These are phyloP conservation scores for Cuculus canorus DNA, from an alignment of 2,797 vertebrate genomes.

Conservation along the genomic window DNA sequence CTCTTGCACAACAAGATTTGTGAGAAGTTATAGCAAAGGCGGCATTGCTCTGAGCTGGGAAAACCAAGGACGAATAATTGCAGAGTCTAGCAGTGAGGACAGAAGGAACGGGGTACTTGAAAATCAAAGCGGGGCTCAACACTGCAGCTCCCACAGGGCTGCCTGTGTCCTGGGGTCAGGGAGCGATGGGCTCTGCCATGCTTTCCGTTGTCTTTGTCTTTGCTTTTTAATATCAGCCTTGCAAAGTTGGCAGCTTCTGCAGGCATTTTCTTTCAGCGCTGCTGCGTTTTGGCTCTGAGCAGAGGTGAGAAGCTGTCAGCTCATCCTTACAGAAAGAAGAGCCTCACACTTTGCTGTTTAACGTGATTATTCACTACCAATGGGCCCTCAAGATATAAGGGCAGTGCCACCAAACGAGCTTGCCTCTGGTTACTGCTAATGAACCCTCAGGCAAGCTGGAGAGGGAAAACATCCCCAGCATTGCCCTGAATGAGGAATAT, in stretches of 20 bases:
- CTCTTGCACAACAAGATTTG: not conserved
- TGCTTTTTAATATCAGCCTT: not conserved
- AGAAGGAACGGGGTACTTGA: conserved; percentile 27
- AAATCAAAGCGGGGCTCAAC: not conserved
- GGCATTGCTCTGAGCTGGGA: not conserved
- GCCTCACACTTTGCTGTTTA: not conserved
- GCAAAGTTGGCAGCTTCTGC: not conserved
- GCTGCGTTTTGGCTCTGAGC: not conserved
- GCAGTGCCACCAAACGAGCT: not conserved
- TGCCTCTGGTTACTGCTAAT: not conserved
- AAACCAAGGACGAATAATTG: conserved; percentile 4
- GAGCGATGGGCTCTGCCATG: not conserved
- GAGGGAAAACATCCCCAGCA: not conserved
- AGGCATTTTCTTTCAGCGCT: not conserved
- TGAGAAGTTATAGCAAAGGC: not conserved
- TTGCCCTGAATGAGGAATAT: not conserved
- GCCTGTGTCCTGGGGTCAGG: not conserved
- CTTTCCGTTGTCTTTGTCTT: not conserved
- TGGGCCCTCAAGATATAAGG: not conserved
- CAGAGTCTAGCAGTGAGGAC: not conserved
- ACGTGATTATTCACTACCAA: not conserved
- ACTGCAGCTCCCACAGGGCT: not conserved
- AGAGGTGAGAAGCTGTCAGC: not conserved
- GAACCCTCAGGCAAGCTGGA: not conserved
- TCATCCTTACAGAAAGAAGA: not conserved